Conservation (phyloP, 2,888 invertebrate species). For the Xanthorhoe designata region DNA sequence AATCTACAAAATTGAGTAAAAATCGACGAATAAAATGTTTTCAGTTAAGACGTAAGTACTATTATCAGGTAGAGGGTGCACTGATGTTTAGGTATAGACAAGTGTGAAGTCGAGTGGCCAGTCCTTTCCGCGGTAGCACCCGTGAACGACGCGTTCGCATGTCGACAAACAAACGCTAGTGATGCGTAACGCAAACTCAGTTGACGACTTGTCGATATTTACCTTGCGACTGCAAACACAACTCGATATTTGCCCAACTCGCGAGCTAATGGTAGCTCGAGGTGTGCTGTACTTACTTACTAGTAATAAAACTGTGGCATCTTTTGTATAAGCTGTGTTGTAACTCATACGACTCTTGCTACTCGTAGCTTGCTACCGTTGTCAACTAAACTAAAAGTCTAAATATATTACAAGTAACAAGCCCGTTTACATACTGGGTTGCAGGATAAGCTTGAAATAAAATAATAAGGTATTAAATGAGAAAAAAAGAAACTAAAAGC, state of each 20-base stretch:
- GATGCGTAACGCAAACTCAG: slow-evolving; percentile 84
- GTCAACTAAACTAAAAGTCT: slow-evolving; percentile 61
- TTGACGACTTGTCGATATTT: slow-evolving; percentile 84
- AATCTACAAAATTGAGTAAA: neutral
- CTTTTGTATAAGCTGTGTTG: slow-evolving; percentile 46
- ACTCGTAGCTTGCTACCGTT: slow-evolving; percentile 77
- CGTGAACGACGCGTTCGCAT: slow-evolving; percentile 65
- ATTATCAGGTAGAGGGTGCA: slow-evolving; percentile 53
- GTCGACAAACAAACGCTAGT: slow-evolving; percentile 79
- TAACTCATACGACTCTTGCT: slow-evolving; percentile 72
- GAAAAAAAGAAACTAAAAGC: slow-evolving; percentile 72
- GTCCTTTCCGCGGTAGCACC: slow-evolving; percentile 78
- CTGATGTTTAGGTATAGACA: slow-evolving; percentile 79
- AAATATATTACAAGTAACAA: slow-evolving; percentile 46
- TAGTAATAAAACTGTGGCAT: slow-evolving; percentile 6
- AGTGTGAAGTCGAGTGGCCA: slow-evolving; percentile 72
- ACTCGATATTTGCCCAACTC: slow-evolving; percentile 79
- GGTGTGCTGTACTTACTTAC: slow-evolving; percentile 48
- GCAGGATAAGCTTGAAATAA: slow-evolving; percentile 71
- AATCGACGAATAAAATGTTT: slow-evolving; percentile 35
- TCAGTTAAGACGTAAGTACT: neutral
- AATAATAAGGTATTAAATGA: slow-evolving; percentile 70
- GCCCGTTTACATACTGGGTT: slow-evolving; percentile 56
- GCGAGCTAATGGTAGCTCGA: slow-evolving; percentile 76
- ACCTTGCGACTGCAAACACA: slow-evolving; percentile 77